Conservation (phyloP, 2,797 vertebrate species). For the Vireo griseus region DNA sequence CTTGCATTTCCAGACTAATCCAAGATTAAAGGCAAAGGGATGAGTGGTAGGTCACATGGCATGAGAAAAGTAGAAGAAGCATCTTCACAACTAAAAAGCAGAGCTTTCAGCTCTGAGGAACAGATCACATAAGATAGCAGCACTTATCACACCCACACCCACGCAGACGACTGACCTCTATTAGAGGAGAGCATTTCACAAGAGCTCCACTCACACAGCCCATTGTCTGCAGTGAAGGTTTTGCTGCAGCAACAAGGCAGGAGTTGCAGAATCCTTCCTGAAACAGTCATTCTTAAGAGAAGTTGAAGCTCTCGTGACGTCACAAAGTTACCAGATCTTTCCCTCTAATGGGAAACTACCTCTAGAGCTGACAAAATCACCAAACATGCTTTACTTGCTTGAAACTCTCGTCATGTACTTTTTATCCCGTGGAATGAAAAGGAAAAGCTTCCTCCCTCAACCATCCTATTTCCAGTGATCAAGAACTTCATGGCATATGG, state of each 20-base stretch:
- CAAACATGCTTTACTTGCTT: background rate
- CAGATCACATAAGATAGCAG: background rate
- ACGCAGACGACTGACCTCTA: background rate
- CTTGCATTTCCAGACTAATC: background rate
- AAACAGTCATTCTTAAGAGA: background rate
- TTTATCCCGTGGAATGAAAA: background rate
- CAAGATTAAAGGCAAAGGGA: conserved; percentile 7
- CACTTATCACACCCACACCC: background rate
- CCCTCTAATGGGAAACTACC: background rate
- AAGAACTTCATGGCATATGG: background rate
- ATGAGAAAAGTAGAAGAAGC: conserved; percentile 44
- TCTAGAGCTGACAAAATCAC: background rate
- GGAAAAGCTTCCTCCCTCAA: background rate
- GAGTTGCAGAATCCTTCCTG: background rate
- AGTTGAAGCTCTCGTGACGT: background rate
- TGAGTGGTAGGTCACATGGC: background rate
- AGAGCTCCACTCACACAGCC: background rate
- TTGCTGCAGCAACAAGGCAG: background rate
- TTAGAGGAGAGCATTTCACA: background rate
- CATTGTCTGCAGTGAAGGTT: background rate
- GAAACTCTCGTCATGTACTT: background rate
- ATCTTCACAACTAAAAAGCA: background rate
- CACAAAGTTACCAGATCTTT: background rate
- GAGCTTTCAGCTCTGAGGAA: background rate
- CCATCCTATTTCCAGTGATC: background rate